A percentile compares a stretch with the other conserved stretches of the same genome.
Evolutionary conservation across 2,888 invertebrate species (phyloP).

Genomic region (Mantis religiosa): DNA sequence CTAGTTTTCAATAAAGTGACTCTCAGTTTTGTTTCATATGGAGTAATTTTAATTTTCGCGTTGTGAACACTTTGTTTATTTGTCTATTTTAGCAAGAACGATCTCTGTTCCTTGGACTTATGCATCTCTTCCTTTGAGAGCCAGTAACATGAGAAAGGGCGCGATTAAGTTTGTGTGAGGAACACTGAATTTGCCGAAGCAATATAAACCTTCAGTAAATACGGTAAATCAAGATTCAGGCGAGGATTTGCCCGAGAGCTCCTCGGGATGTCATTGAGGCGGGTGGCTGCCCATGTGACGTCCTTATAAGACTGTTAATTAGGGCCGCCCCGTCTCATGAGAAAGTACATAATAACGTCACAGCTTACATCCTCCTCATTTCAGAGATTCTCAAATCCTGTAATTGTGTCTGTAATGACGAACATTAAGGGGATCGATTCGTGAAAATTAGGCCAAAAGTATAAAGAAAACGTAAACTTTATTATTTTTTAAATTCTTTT

Average conservation of each 20-base stretch:
- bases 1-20: too few species aligned
- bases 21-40: too few species aligned
- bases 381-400: background rate
- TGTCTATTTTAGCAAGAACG: background rate
- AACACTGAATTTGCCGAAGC: constrained; percentile 29
- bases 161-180: background rate
- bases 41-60: too few species aligned
- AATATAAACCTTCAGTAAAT: constrained; percentile 30
- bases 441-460: too few species aligned
- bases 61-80: background rate
- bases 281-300: background rate
- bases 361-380: background rate
- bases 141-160: background rate
- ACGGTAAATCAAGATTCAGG: constrained; percentile 30
- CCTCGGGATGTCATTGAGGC: background rate
- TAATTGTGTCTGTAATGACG: too few species aligned
- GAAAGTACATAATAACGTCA: background rate
- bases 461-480: too few species aligned
- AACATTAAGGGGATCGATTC: too few species aligned
- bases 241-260: background rate
- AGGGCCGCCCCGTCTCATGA: background rate
- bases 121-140: background rate
- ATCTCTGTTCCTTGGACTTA: background rate
- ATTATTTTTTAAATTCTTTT: too few species aligned
- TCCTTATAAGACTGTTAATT: background rate